phyloP scores from a whole-genome alignment of 2,113 vertebrate species.

The Seriola rivoliana region DNA sequence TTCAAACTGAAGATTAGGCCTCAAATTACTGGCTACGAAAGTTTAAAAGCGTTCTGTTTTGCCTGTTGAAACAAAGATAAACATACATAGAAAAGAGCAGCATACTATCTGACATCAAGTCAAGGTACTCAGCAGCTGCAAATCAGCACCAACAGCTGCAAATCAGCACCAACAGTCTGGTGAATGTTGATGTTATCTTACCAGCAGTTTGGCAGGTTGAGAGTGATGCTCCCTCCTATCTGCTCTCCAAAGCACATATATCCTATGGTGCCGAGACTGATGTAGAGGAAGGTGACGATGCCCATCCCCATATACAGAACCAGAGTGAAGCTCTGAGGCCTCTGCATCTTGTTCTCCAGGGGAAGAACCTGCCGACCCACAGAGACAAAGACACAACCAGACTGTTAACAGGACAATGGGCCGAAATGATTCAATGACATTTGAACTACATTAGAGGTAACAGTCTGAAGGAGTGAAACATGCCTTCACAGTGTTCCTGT shows the following conservation, averaged over 20 bases:
- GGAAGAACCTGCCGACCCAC: slow-evolving; percentile 89
- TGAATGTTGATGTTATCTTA: slow-evolving; percentile 68
- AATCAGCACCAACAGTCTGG: no score
- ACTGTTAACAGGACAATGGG: background rate
- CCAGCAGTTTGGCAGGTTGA: slow-evolving; percentile 98
- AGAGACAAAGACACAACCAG: slow-evolving; percentile 11
- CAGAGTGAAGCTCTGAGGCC: slow-evolving; percentile 86
- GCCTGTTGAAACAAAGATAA: no score
- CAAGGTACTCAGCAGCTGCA: no score
- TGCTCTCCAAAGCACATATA: slow-evolving; percentile 90
- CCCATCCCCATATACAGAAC: slow-evolving; percentile 93
- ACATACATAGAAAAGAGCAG: no score
- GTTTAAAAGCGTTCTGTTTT: no score
- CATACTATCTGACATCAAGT: no score
- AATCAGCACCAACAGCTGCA: no score
- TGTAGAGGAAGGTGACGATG: slow-evolving; percentile 90
- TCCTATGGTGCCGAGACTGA: slow-evolving; percentile 91
- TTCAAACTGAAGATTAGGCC: no score
- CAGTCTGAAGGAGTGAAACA: background rate
- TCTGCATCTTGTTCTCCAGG: slow-evolving; percentile 98
- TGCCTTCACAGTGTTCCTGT: background rate
- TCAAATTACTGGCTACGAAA: no score
- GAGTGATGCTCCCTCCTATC: slow-evolving; percentile 92
- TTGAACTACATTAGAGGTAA: background rate
- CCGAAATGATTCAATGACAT: background rate